Evolutionary conservation across 1,140 invertebrate genomes (phyloP), one percentile per base, ranked within the genome.

Genomic region (Samia ricini): DNA sequence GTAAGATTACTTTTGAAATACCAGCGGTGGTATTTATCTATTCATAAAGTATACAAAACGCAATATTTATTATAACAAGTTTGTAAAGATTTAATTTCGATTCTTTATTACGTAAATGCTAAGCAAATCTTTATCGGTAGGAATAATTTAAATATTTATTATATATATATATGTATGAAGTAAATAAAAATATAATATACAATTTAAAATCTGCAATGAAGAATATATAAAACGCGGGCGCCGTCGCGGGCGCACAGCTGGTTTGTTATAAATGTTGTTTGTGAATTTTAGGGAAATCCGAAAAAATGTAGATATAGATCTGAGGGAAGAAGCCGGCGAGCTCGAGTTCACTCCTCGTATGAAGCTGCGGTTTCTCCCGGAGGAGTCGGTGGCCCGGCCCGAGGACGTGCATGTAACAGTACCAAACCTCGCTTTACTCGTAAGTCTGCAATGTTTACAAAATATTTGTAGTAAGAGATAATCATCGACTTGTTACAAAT

Each of bases 1-100:
- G 96, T 97, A 88, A 92, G 92, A 85, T 3, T 7, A 29, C 12
- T 57, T 29, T 29, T 56, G 15, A 21, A 26, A 19, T n/a, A 18
- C 3, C 12, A n/a, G n/a, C n/a, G 12, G n/a, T 10, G 20, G 15
- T 15, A 15, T 18, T 7, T 49, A 49, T 49, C 2, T 36, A 36
- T 7, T 7, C 6, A 36, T 36, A 36, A 7, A 36, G 33, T n/a
- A 2, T 10, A 29, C 10, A 29, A 29, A 29, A 10, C 26, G 1
- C 1, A 29, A 29, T 29, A 8, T 29, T n/a, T n/a, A n/a, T n/a
- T n/a, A n/a, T n/a, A n/a, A n/a, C n/a, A n/a, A n/a, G n/a, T n/a
- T n/a, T n/a, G n/a, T n/a, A n/a, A n/a, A n/a, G n/a, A n/a, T n/a
- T n/a, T n/a, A n/a, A n/a, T n/a, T n/a, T n/a, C n/a, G n/a, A n/a